A percentile compares a stretch with the other conserved stretches of the same genome.
phyloP scores from a whole-genome alignment of 2,888 invertebrate genomes.

The Tolmerus cingulatus region DNA sequence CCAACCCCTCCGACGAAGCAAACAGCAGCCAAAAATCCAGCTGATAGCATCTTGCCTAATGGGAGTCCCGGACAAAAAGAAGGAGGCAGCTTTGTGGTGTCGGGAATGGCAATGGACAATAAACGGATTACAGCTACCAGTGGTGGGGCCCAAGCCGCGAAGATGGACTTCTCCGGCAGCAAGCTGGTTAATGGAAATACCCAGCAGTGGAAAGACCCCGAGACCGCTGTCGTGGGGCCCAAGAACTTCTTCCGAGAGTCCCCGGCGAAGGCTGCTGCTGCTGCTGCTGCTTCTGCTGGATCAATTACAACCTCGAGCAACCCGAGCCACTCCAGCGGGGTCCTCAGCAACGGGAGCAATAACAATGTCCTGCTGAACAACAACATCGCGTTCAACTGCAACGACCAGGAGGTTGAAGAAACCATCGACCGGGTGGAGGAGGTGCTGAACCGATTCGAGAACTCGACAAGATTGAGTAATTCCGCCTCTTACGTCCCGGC shows the following conservation, averaged over 20 bases:
- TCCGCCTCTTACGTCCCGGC: not conserved
- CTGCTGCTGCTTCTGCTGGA: not conserved
- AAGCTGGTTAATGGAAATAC: conserved; percentile 23
- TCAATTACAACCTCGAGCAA: not conserved
- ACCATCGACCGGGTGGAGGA: conserved; percentile 49
- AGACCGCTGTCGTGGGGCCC: not conserved
- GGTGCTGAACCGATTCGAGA: conserved; percentile 47
- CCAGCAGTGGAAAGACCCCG: not conserved
- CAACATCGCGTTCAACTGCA: conserved; percentile 28
- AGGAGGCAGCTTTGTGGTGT: not conserved
- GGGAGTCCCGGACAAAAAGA: conserved; percentile 31
- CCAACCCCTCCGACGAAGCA: not conserved
- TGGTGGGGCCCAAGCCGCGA: not conserved
- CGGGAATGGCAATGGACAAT: not conserved
- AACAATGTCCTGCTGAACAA: conserved; percentile 28
- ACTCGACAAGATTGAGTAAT: conserved; percentile 36
- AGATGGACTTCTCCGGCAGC: not conserved
- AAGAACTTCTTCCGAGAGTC: not conserved
- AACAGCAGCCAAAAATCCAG: not conserved
- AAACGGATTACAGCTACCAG: not conserved
- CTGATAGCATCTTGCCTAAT: not conserved
- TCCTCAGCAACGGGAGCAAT: conserved; percentile 10
- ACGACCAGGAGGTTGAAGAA: conserved; percentile 48
- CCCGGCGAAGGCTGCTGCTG: not conserved
- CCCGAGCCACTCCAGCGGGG: not conserved